Base-by-base conservation (phyloP, 2,888 invertebrate genomes). In the Plebejus argus region DNA sequence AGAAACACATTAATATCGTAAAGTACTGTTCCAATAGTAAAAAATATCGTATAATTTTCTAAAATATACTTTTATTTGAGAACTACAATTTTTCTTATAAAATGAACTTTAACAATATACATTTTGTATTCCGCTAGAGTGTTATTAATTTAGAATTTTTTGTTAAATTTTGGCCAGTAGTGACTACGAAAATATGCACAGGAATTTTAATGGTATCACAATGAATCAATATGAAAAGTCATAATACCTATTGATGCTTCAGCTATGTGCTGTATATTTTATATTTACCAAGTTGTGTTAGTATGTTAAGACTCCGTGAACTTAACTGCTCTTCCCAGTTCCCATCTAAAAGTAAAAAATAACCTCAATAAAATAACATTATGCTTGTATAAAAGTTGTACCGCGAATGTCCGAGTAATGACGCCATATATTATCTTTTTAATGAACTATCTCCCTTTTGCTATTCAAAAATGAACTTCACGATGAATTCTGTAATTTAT, bases 371-470 rank as follows among this genome's bases (percentile, higher is more conserved):
- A 86, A 85, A 82, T 83, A 79, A 78, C 82, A 83, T 80, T 83
- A 82, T 82, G 83, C 83, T 84, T 82, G 84, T 86, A 87, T 88
- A 89, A 89, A 84, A 82, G 83, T 87, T 87, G 87, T 88, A 86
- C 84, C 84, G 84, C 82, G 83, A 89, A 90, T 88, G 89, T 89
- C 88, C 83, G 81, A 85, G 82, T 91, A 91, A 93, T 92, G 90
- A 90, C 90, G 89, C 85, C 85, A 91, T 92, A 90, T 91, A 92
- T 90, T 89, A 91, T 92, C 91, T 91, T 89, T 91, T 90, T 90
- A 93, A 92, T 92, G 91, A 92, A 91, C 91, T 89, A 87, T 86
- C 85, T 86, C 86, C 86, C 85, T 85, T 86, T 87, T 85, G 85
- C 86, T 87, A 89, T 87, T 88, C 86, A 87, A 87, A 88, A 89